Evolutionary conservation across 2,113 vertebrate genomes (phyloP).

Genomic region (Gavialis gangeticus): DNA sequence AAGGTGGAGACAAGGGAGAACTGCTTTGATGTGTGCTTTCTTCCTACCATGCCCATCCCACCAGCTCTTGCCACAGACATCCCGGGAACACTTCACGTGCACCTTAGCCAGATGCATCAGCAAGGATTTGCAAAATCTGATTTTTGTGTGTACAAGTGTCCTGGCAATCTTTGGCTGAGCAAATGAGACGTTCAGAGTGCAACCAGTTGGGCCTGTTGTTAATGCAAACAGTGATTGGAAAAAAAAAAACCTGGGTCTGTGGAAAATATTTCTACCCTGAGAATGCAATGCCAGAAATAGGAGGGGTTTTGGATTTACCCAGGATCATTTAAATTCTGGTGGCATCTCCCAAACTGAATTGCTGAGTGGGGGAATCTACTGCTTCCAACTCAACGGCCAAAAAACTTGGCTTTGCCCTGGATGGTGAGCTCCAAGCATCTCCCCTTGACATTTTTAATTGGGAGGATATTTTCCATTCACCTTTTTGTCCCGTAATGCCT

Average conservation of each 20-base stretch:
- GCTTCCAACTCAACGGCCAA: fast-evolving
- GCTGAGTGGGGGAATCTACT: neutral
- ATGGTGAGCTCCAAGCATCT: neutral
- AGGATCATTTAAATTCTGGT: fast-evolving
- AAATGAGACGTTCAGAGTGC: neutral
- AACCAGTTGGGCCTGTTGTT: fast-evolving
- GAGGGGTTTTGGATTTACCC: neutral
- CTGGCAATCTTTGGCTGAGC: neutral
- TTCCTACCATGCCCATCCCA: neutral
- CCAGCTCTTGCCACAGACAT: neutral
- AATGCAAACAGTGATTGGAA: neutral
- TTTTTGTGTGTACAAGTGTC: neutral
- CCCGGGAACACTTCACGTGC: neutral
- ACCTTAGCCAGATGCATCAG: neutral
- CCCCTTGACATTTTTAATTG: neutral
- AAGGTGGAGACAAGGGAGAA: neutral
- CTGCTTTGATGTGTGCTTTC: neutral
- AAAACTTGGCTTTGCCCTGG: neutral
- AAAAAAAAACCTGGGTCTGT: neutral
- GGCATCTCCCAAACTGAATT: neutral
- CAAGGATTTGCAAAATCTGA: neutral
- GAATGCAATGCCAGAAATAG: neutral
- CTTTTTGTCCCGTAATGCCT: neutral
- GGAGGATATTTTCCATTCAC: neutral
- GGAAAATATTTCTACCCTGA: neutral